phyloP scores from a whole-genome alignment of 2,113 vertebrate genomes.

The Anoplopoma fimbria region DNA sequence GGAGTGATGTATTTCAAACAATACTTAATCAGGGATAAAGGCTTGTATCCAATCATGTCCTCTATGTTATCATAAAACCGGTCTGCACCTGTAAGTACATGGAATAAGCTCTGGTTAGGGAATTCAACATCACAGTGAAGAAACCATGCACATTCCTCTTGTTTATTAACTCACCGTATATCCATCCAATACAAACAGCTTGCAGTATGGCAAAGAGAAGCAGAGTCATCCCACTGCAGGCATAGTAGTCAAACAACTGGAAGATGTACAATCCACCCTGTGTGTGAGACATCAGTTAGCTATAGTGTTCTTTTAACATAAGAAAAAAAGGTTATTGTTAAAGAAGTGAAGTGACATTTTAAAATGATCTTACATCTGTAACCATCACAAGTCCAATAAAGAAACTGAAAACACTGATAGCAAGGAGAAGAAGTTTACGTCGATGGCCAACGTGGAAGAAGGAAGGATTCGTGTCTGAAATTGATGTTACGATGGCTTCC shows the following conservation, averaged over 20 bases:
- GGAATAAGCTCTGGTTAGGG: slow-evolving; percentile 4
- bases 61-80: slow-evolving; percentile 93
- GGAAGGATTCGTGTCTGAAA: slow-evolving; percentile 81
- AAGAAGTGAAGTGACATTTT: background rate
- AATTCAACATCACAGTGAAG: background rate
- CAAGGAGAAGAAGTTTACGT: slow-evolving; percentile 83
- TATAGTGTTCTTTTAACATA: background rate
- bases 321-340: background rate
- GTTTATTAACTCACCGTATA: slow-evolving; percentile 89
- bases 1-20: slow-evolving; percentile 93
- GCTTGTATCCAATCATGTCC: slow-evolving; percentile 96
- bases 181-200: slow-evolving; percentile 90
- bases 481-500: slow-evolving; percentile 80
- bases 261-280: slow-evolving; percentile 97
- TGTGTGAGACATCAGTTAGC: slow-evolving; percentile 12
- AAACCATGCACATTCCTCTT: background rate
- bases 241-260: slow-evolving; percentile 96
- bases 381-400: slow-evolving; percentile 84
- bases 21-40: slow-evolving; percentile 88
- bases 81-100: slow-evolving; percentile 83
- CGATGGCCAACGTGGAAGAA: slow-evolving; percentile 83
- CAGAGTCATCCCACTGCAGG: slow-evolving; percentile 92
- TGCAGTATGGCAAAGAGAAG: slow-evolving; percentile 92
- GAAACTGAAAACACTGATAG: slow-evolving; percentile 75
- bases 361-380: slow-evolving; percentile 79